These are phyloP conservation scores for Perizoma affinitatum DNA, from an alignment of 2,888 invertebrate species.

Conservation along the genomic window DNA sequence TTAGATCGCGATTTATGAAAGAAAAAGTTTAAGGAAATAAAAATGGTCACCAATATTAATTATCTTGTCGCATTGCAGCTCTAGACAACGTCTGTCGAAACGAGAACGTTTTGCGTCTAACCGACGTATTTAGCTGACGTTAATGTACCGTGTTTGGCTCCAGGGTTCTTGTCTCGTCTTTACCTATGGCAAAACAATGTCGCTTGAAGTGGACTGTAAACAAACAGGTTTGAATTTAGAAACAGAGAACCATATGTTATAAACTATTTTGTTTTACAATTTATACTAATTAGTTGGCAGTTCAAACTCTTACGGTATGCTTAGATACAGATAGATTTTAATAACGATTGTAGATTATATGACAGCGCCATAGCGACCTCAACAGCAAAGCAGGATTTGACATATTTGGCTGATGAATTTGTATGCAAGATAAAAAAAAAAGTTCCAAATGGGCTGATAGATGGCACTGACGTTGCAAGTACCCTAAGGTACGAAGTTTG, in stretches of 20 bases:
- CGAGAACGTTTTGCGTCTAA: constrained; percentile 24
- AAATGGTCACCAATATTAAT: background rate
- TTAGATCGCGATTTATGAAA: no score
- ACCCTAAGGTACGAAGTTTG: no score
- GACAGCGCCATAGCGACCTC: no score
- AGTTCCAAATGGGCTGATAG: no score
- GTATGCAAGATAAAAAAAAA: no score
- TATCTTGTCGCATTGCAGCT: background rate
- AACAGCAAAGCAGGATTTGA: no score
- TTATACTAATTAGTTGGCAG: no score
- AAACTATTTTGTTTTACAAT: constrained; percentile 4
- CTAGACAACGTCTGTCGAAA: constrained; percentile 5
- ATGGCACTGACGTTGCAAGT: no score
- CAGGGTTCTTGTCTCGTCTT: constrained; percentile 5
- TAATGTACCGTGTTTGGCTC: constrained; percentile 30
- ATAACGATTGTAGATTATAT: no score
- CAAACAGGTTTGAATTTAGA: constrained; percentile 5
- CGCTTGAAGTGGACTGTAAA: constrained; percentile 14
- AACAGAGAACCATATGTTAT: background rate
- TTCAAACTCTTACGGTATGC: no score
- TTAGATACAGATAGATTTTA: no score
- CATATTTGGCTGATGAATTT: no score
- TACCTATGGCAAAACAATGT: constrained; percentile 14
- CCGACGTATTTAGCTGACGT: constrained; percentile 26
- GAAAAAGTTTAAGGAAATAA: background rate